Evolutionary conservation across 2,888 invertebrate species (phyloP), one percentile per base, ranked within the genome.

Genomic region (Tethea ocularis): DNA sequence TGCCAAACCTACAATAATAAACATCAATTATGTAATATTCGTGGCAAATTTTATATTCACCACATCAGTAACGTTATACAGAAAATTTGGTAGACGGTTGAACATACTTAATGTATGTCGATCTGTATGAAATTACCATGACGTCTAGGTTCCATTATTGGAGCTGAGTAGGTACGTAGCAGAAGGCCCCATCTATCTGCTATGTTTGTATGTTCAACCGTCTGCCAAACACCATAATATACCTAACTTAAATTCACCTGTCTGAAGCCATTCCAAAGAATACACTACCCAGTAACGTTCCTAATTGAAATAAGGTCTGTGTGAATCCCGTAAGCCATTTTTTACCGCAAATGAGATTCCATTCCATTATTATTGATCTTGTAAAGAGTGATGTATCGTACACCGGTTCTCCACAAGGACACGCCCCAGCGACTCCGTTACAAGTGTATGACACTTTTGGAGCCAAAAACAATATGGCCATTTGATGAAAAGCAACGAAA

Each of bases 231-330:
- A n/a, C n/a, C n/a, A n/a, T n/a, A n/a, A n/a, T n/a, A n/a, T n/a
- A n/a, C n/a, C n/a, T 36, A 57, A 58, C 46, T 33, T 26, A 53
- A 57, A 95, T 80, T 91, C 89, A 96, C 96, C 95, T 96, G 87
- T 97, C 97, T 3, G 97, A 95, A 56, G 95, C 89, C 83, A 95
- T 95, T 75, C 97, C 97, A 83, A 97, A 97, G 10, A 95, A 61
- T 56, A 97, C 93, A 77, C 96, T 96, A 52, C 97, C 97, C 33
- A 96, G 72, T 72, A 97, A 88, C 55, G 96, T 95, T 33, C 97
- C 97, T 60, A 95, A 83, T 95, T 97, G 97, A 61, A 96, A 95
- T 60, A 96, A 83, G 7, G 95, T 96, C 84, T 97, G 97, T 0
- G 96, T 95, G 26, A 96, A 89, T 76, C 96, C 95, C 2, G 94